Percentiles rank a stretch among this genome's conserved stretches.
Conservation (phyloP, 1,140 invertebrate species). For the Aradophagus sp. region DNA sequence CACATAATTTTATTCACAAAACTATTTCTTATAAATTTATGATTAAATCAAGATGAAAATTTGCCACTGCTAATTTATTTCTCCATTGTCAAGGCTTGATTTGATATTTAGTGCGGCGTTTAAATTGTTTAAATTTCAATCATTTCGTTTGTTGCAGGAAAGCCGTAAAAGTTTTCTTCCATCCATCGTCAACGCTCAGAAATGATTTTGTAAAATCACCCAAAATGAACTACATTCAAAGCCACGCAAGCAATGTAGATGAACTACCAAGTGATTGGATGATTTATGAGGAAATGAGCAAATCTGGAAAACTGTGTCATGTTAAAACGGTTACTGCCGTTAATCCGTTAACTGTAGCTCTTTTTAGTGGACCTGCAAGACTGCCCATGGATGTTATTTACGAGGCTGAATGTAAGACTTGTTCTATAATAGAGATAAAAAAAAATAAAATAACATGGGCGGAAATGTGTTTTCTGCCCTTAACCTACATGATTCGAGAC, state of each 20-base stretch:
- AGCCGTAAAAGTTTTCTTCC: constrained; percentile 84
- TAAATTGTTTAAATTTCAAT: too few relatives aligned
- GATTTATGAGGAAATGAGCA: constrained; percentile 88
- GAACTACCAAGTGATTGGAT: constrained; percentile 86
- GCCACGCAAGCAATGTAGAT: constrained; percentile 71
- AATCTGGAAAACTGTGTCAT: constrained; percentile 79
- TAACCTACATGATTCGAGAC: too few relatives aligned
- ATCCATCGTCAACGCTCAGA: constrained; percentile 83
- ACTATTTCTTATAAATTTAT: constrained; percentile 1
- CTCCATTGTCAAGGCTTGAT: too few relatives aligned
- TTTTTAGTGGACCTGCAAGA: constrained; percentile 84
- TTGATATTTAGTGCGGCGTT: too few relatives aligned
- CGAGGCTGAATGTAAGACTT: constrained; percentile 72
- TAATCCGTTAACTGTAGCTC: constrained; percentile 84
- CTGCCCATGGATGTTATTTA: constrained; percentile 79
- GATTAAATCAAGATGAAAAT: too few relatives aligned
- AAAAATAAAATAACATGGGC: too few relatives aligned
- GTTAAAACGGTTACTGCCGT: constrained; percentile 86
- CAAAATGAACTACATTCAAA: constrained; percentile 64
- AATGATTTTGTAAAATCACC: constrained; percentile 67
- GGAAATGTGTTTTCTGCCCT: too few relatives aligned
- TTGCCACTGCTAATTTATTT: too few relatives aligned
- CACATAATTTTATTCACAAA: too few relatives aligned
- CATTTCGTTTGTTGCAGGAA: constrained; percentile 72
- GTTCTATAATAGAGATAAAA: background rate